Evolutionary conservation across 2,888 invertebrate species (phyloP).

Genomic region (Ectobius pallidus): DNA sequence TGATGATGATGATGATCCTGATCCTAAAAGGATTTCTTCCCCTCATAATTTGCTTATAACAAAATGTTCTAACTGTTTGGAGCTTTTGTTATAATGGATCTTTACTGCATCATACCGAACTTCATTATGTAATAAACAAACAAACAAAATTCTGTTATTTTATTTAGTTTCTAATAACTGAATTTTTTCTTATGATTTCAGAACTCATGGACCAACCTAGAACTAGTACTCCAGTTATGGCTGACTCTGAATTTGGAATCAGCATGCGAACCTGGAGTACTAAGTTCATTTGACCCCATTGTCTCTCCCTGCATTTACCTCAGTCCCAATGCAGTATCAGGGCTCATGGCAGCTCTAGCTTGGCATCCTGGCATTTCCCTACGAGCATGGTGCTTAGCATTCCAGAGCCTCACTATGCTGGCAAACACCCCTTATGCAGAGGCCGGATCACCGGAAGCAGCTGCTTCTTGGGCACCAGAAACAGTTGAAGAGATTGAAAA

Average conservation of each 20-base stretch:
- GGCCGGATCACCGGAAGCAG: slow-evolving; percentile 9
- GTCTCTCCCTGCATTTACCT: slow-evolving; percentile 69
- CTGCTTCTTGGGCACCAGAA: slow-evolving; percentile 29
- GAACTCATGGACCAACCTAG: slow-evolving; percentile 77
- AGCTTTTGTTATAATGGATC: too few relatives aligned
- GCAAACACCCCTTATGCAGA: slow-evolving; percentile 37
- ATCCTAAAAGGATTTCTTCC: too few relatives aligned
- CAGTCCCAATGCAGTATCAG: slow-evolving; percentile 67
- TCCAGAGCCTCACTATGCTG: slow-evolving; percentile 70
- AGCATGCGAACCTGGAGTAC: slow-evolving; percentile 53
- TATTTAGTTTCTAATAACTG: too few relatives aligned
- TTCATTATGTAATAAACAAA: too few relatives aligned
- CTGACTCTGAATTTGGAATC: slow-evolving; percentile 76
- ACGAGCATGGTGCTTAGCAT: slow-evolving; percentile 78
- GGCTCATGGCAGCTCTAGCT: slow-evolving; percentile 68
- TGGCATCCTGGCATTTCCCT: slow-evolving; percentile 72
- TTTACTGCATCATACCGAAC: too few relatives aligned
- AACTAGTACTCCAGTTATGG: slow-evolving; percentile 86
- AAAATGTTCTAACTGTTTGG: too few relatives aligned
- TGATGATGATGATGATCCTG: too few relatives aligned
- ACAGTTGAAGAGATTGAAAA: slow-evolving; percentile 41
- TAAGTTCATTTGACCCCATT: slow-evolving; percentile 60
- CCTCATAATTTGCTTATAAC: too few relatives aligned
- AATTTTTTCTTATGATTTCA: slow-evolving; percentile 52
- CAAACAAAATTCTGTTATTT: too few relatives aligned